Base-by-base conservation (phyloP, 2,113 vertebrate species). In the Cyanoderma ruficeps region DNA sequence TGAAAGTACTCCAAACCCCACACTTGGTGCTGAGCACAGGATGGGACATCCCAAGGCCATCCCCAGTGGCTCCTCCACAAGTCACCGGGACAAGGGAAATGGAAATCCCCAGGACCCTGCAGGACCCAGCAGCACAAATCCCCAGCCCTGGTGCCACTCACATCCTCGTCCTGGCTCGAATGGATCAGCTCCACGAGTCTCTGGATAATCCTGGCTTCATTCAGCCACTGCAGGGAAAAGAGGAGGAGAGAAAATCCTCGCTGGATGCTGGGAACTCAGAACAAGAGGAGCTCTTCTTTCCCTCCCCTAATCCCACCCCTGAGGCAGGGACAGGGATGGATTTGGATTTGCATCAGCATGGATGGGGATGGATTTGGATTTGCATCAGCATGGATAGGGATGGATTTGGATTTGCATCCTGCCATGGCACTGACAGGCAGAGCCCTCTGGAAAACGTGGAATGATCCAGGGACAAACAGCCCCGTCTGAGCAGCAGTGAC, bases 111-210 rank as follows among this genome's bases (percentile, higher is more conserved):
- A 10, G 17, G 25, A 30, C 2, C 60, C 30, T 16, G 59, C 27
- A 65, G 68, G 33, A 55, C 14, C 15, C 35, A 0, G 25, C 3
- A 24, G 15, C 75, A 47, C 28, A 8, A 49, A 77, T 20, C 13
- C 46, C 20, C 24, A 47, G 10, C 19, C 30, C 78, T 10, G 3
- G 14, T 10, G 12, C 61, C 79, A 97, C 98, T 98, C 97, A 99
- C 99, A n/a, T 99, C 99, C 90, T 99, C 99, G 39, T 99, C 99
- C 95, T 98, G 98, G 92, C 98, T 98, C 8, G 98, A 98, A 81
- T 98, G 98, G 96, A 99, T 99, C 90, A 99, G 97, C 37, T 98
- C 98, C 95, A 99, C 98, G 3, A 99, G 98, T 93, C 99, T 98
- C 98, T 99, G 98, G 82, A 99, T 99, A 50, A 99, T 91, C 91